Conservation (phyloP, 1,140 invertebrate species). For the Globodera ellingtonae region DNA sequence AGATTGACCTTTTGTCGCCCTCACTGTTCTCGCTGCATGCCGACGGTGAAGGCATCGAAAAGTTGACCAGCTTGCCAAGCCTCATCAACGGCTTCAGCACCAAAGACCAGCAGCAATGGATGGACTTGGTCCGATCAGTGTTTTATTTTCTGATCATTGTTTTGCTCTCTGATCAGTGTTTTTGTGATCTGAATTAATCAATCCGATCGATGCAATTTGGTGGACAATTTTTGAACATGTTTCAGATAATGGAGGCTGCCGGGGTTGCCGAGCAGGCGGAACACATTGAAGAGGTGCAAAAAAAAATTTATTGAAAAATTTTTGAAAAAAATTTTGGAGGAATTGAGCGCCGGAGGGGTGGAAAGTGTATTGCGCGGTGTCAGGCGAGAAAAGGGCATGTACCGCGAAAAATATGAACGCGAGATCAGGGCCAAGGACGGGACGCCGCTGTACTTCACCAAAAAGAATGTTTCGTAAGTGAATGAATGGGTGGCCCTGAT, state of each 20-base stretch:
- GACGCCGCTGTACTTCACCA: conserved; percentile 60
- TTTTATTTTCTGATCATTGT: neutral
- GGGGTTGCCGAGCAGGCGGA: conserved; percentile 23
- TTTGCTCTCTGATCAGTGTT: neutral
- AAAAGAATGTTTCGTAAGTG: conserved; percentile 55
- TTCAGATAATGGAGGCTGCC: conserved; percentile 33
- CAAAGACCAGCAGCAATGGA: conserved; percentile 52
- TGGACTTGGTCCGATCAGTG: conserved; percentile 49
- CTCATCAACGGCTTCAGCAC: conserved; percentile 45
- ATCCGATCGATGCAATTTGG: too few relatives aligned
- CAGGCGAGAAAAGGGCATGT: conserved; percentile 21
- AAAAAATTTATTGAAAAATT: neutral
- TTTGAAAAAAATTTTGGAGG: neutral
- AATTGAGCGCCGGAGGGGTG: conserved; percentile 1
- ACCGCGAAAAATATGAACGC: conserved; percentile 42
- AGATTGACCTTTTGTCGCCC: conserved; percentile 60
- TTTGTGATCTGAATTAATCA: neutral
- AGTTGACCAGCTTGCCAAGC: conserved; percentile 45
- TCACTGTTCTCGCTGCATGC: conserved; percentile 60
- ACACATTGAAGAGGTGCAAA: conserved; percentile 17
- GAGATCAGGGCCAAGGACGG: conserved; percentile 50
- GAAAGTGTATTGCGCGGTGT: neutral
- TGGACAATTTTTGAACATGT: neutral
- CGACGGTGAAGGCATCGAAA: conserved; percentile 57
- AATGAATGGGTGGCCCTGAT: neutral